A percentile compares a stretch with the other conserved stretches of the same genome.
These are phyloP conservation scores for Eublepharis macularius DNA, from an alignment of 2,113 vertebrate species.

Conservation along the genomic window DNA sequence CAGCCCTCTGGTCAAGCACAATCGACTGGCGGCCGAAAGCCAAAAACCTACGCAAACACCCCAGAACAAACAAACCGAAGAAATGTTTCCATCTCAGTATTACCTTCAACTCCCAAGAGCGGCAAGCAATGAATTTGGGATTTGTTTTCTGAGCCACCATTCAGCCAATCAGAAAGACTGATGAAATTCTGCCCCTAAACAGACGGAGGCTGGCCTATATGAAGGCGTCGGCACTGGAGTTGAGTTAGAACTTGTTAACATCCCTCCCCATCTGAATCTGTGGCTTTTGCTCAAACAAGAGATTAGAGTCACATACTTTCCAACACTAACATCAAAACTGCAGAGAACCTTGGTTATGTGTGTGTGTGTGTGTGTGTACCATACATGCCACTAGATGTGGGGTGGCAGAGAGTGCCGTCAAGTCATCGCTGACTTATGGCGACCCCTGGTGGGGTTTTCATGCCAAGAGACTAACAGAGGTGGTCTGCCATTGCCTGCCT, in stretches of 20 bases:
- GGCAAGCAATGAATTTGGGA: not conserved
- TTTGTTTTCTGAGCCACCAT: not conserved
- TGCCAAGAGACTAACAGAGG: too few species aligned
- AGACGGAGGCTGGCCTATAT: too few species aligned
- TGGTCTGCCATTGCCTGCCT: too few species aligned
- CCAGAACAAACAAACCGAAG: not conserved
- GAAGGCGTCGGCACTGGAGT: not conserved
- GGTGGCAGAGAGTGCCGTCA: too few species aligned
- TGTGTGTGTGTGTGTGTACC: too few species aligned
- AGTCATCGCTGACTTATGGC: too few species aligned
- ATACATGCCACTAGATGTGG: too few species aligned
- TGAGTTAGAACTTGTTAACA: not conserved
- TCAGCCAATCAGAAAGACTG: not conserved
- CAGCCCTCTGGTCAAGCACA: not conserved
- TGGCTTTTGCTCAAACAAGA: not conserved
- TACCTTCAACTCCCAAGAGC: not conserved
- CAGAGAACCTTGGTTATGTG: not conserved
- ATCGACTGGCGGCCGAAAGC: not conserved
- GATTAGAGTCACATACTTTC: not conserved
- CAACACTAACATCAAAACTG: not conserved
- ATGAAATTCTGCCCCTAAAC: not conserved
- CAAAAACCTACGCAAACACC: not conserved
- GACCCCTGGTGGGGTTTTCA: too few species aligned
- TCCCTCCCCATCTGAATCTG: too few species aligned
- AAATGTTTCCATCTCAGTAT: not conserved